Percentiles rank a stretch among this genome's conserved stretches.
Conservation (phyloP, 2,888 invertebrate species). For the Tineola bisselliella region DNA sequence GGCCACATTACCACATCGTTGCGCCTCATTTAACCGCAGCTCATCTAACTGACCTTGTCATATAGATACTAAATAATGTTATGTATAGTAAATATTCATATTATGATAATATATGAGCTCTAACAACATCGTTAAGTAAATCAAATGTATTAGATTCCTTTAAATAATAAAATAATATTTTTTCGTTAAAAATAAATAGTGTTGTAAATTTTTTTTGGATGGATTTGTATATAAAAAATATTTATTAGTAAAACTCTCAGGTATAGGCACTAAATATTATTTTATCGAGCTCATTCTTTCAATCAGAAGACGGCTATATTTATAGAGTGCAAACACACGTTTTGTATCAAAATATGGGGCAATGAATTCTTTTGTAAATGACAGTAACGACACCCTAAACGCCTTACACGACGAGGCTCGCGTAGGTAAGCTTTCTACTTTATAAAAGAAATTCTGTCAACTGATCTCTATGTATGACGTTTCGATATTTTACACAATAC, state of each 20-base stretch:
- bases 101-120: no score
- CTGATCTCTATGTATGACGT: constrained; percentile 7
- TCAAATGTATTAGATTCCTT: no score
- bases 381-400: constrained; percentile 10
- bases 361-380: constrained; percentile 8
- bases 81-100: neutral
- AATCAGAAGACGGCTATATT: neutral
- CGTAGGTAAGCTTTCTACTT: constrained; percentile 3
- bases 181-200: no score
- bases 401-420: neutral
- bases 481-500: constrained; percentile 9
- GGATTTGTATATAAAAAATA: no score
- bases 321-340: constrained; percentile 10
- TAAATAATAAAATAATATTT: no score
- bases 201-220: no score
- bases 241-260: no score
- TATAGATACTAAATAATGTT: neutral
- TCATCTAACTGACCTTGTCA: neutral
- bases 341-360: constrained; percentile 12
- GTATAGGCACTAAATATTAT: neutral
- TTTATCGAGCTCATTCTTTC: neutral
- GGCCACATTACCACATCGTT: neutral
- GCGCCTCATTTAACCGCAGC: neutral
- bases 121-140: no score
- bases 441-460: constrained; percentile 8